Base-by-base conservation (phyloP, 2,113 vertebrate genomes). In the Anguilla japonica region DNA sequence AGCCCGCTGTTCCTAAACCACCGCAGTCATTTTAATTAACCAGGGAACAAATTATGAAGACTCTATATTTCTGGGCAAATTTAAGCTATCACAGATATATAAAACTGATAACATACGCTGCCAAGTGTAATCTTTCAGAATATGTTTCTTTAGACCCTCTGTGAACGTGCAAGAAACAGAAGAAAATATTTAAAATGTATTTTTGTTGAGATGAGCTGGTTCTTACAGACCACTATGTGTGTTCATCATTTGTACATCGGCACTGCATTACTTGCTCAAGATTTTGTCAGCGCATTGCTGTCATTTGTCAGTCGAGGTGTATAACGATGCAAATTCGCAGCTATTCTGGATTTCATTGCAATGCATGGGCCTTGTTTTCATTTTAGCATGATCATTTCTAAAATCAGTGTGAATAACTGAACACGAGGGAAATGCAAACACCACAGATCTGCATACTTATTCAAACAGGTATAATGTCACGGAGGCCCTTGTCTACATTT, bases 401-500 rank as follows among this genome's bases (percentile, higher is more conserved):
- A 43, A 16, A 53, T 75, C 34, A 83, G 16, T 20, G n/a, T 22
- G 80, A 86, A 82, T 86, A 67, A 86, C 56, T 26, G 18, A 43
- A 22, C 60, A 75, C 79, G 43, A 83, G 46, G 78, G 39, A 16
- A 87, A 83, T 60, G 71, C 81, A 83, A 79, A 82, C 20, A 57
- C 82, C 91, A 92, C 93, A 53, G 92, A 94, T 92, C 92, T 92
- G 89, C 90, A 90, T 89, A 86, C 88, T 83, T 87, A 88, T 89
- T 91, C 93, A 91, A 92, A 95, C 94, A 94, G 94, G 94, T 93
- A 93, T 90, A 90, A 91, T 93, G 93, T 94, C 94, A 94, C 88
- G 90, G 88, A 91, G 93, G 93, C 94, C 93, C 93, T 94, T 94
- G 94, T 94, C 94, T 94, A 94, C 93, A 93, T 93, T 94, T 94